Evolutionary conservation across 2,888 invertebrate species (phyloP).

Genomic region (Maniola hyperantus): DNA sequence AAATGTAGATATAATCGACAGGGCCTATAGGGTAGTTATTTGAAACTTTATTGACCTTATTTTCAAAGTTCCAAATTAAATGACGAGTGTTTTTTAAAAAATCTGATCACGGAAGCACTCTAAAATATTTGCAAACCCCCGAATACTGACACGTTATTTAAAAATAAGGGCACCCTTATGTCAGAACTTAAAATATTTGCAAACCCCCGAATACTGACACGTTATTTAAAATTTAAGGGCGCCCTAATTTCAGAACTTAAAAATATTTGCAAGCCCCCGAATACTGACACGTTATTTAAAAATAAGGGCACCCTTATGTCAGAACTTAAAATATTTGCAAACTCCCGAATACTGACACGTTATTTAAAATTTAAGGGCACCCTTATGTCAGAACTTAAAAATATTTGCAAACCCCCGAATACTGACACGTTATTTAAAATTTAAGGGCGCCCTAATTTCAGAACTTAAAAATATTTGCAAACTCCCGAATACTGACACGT

Average conservation of each 20-base stretch:
- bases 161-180: not conserved
- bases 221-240: not conserved
- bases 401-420: not conserved
- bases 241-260: too few relatives aligned
- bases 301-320: too few relatives aligned
- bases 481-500: not conserved
- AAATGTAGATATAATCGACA: constrained; percentile 36
- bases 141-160: not conserved
- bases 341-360: not conserved
- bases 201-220: not conserved
- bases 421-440: not conserved
- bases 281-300: not conserved
- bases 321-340: not conserved
- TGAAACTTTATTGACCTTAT: constrained; percentile 16
- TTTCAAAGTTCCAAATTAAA: constrained; percentile 14
- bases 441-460: too few relatives aligned
- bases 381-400: too few relatives aligned
- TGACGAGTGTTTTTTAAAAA: constrained; percentile 22
- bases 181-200: too few relatives aligned
- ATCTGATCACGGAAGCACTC: constrained; percentile 8
- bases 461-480: not conserved
- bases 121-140: not conserved
- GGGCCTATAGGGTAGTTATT: constrained; percentile 16
- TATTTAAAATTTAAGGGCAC: not conserved
- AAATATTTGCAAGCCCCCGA: not conserved